Base-by-base conservation (phyloP, 2,113 vertebrate species). In the Lepus timidus region DNA sequence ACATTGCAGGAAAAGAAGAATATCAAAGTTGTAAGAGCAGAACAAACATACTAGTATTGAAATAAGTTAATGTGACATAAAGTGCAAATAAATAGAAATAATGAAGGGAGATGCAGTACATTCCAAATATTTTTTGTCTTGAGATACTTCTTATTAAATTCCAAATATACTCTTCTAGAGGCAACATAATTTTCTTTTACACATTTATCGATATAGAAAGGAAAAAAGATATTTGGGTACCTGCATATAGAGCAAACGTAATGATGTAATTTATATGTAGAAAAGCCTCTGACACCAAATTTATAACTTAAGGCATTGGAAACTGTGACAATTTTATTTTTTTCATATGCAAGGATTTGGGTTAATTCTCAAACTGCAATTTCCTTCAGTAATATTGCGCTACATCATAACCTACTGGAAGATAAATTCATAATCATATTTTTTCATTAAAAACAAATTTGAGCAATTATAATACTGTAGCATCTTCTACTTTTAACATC, bases 391-490 rank as follows among this genome's bases (percentile, higher is more conserved):
- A 95, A 93, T 52, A 58, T 22, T 0, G 6, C 88, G 2, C 76
- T 52, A 11, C 23, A 3, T 96, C 20, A 39, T 93, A 91, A 85
- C 73, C 49, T 86, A 67, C 33, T 91, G 4, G 0, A 9, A 84
- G 16, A 74, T 33, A 97, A 88, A 16, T 27, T 65, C 8, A 85
- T 44, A 33, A 7, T 44, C 3, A 1, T 1, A 3, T 44, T 79
- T 85, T 78, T 79, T 52, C 9, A 9, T 92, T 9, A 91, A 96
- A 95, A 87, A 13, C 64, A 71, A 73, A 39, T 10, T 16, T 92
- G 52, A 49, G 71, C 36, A 62, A 76, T 29, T 70, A 13, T 3
- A 95, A 75, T 19, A 7, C 31, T n/a, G 33, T 17, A 36, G 4
- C 9, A 39, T 67, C 1, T 51, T 79, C 19, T 36, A 64, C 64